These are phyloP conservation scores for Syrmaticus mikado DNA, from an alignment of 2,113 vertebrate genomes.

Conservation along the genomic window DNA sequence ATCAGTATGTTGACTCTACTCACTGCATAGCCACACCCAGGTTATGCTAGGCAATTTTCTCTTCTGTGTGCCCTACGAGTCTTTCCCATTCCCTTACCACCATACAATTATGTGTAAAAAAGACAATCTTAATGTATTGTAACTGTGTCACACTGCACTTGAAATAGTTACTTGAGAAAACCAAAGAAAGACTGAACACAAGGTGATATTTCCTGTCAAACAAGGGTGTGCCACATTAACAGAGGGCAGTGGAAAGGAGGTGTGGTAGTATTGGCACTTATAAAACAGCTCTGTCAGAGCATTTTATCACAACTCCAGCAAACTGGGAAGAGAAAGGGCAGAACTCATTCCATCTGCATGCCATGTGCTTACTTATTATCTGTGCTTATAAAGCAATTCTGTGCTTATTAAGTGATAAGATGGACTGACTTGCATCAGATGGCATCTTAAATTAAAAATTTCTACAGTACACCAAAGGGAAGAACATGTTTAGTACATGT, in stretches of 20 bases:
- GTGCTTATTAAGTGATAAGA: constrained; percentile 24
- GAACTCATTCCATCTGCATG: constrained; percentile 7
- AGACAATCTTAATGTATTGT: not conserved
- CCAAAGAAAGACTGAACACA: not conserved
- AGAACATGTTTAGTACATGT: not conserved
- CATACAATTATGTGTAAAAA: not conserved
- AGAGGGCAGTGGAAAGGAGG: not conserved
- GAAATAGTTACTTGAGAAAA: constrained; percentile 10
- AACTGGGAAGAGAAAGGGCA: not conserved
- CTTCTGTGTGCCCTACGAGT: not conserved
- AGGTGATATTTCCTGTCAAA: constrained; percentile 37
- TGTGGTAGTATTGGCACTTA: not conserved
- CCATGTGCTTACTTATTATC: not conserved
- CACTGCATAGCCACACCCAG: not conserved
- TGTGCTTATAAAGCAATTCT: constrained; percentile 46
- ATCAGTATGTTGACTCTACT: not conserved
- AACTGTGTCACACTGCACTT: not conserved
- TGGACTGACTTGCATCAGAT: not conserved
- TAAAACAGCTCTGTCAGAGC: constrained; percentile 12
- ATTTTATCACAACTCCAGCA: constrained; percentile 1
- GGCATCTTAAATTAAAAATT: not conserved
- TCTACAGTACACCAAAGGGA: not conserved
- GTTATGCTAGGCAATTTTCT: not conserved
- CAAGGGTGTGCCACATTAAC: constrained; percentile 23
- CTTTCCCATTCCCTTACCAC: not conserved